Percentiles rank a stretch among this genome's conserved stretches.
phyloP scores from a whole-genome alignment of 2,888 invertebrate species.

The Piscicola geometra region DNA sequence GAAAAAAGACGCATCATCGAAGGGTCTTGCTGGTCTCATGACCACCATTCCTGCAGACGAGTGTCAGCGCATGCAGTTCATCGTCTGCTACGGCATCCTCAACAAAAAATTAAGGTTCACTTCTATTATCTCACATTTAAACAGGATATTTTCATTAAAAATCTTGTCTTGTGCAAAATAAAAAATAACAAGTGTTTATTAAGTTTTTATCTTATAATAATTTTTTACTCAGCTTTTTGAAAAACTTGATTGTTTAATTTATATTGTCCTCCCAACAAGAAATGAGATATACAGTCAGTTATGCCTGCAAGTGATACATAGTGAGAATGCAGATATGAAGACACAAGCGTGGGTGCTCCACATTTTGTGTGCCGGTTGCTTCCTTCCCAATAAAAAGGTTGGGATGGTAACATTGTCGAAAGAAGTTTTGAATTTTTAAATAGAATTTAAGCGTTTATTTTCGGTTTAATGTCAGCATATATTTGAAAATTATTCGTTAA shows the following conservation, averaged over 20 bases:
- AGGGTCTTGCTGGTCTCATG: conserved; percentile 26
- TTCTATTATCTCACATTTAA: no score
- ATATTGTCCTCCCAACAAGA: conserved; percentile 30
- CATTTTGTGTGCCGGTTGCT: conserved; percentile 43
- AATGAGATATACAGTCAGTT: conserved; percentile 45
- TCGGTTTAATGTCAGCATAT: not conserved
- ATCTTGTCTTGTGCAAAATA: no score
- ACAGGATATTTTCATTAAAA: not conserved
- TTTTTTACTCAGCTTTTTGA: no score
- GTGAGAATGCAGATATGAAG: conserved; percentile 39
- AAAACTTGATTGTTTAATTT: not conserved
- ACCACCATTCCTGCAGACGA: conserved; percentile 40
- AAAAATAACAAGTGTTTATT: no score
- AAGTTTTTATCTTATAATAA: no score
- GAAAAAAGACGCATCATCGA: not conserved
- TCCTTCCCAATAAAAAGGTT: conserved; percentile 43
- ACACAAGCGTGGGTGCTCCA: conserved; percentile 43
- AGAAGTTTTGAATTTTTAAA: not conserved
- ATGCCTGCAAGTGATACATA: conserved; percentile 42
- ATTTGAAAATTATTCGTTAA: not conserved
- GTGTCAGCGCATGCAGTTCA: conserved; percentile 43
- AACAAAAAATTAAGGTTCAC: conserved; percentile 43
- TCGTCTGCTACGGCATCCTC: conserved; percentile 44
- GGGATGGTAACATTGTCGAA: not conserved
- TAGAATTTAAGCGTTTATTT: no score